phyloP scores from a whole-genome alignment of 2,888 invertebrate genomes.

The Mantis religiosa region DNA sequence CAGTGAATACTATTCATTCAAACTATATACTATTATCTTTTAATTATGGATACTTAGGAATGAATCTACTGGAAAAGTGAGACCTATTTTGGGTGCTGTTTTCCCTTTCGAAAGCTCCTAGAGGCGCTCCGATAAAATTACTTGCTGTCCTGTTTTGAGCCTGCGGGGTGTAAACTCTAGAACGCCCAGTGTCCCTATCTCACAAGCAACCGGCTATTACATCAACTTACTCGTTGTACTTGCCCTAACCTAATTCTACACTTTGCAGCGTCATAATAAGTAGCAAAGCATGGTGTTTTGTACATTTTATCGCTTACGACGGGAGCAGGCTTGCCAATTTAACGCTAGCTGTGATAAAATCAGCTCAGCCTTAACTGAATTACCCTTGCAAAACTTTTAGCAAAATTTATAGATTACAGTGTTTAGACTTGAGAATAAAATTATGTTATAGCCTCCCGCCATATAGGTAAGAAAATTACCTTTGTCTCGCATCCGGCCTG shows the following conservation, averaged over 20 bases:
- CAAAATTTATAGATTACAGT: neutral
- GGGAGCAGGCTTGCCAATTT: neutral
- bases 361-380: neutral
- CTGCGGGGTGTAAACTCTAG: neutral
- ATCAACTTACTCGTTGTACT: neutral
- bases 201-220: neutral
- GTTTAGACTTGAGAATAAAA: neutral
- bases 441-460: neutral
- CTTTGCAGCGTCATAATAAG: neutral
- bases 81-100: too few relatives aligned
- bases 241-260: neutral
- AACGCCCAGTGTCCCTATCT: neutral
- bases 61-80: too few relatives aligned
- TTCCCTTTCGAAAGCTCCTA: too few relatives aligned
- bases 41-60: too few relatives aligned
- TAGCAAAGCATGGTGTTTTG: neutral
- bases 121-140: too few relatives aligned
- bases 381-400: neutral
- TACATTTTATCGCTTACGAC: neutral
- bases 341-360: neutral
- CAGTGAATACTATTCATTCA: too few relatives aligned
- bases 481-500: too few relatives aligned
- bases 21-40: too few relatives aligned
- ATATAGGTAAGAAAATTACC: too few relatives aligned
- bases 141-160: neutral